Conservation (phyloP, 2,113 vertebrate genomes). For the Atlantisia rogersi region DNA sequence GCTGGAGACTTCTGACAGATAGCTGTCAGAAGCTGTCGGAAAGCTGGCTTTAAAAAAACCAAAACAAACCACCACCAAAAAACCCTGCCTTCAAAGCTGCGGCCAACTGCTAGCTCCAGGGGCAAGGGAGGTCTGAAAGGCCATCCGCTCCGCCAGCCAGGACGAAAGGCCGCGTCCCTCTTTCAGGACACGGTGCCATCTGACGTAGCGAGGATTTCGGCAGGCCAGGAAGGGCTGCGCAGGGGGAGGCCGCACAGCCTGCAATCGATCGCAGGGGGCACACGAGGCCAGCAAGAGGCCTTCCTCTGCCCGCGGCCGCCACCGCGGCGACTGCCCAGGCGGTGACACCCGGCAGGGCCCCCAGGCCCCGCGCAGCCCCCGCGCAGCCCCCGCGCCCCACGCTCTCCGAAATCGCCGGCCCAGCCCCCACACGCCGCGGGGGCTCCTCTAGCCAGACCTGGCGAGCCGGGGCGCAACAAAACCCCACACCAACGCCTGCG, state of each 20-base stretch:
- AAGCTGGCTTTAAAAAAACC: too few species aligned
- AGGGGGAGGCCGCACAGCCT: rapidly evolving
- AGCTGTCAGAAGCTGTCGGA: rapidly evolving
- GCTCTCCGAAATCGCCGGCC: too few species aligned
- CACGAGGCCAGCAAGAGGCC: too few species aligned
- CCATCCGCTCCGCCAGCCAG: rapidly evolving
- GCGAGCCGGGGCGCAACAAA: too few species aligned
- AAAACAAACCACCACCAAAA: too few species aligned
- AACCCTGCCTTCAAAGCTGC: rapidly evolving
- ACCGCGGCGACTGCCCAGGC: neutral
- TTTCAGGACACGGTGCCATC: neutral
- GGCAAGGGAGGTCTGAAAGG: rapidly evolving
- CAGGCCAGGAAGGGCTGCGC: rapidly evolving
- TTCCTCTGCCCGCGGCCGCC: neutral
- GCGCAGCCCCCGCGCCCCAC: too few species aligned
- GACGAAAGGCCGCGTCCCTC: rapidly evolving
- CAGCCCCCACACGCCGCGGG: too few species aligned
- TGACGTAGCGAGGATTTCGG: rapidly evolving
- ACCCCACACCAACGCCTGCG: neutral
- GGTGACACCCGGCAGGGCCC: neutral
- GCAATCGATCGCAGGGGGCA: too few species aligned
- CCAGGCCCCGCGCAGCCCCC: too few species aligned
- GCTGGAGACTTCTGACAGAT: rapidly evolving
- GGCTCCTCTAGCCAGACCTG: neutral
- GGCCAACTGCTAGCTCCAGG: too few species aligned